These are phyloP conservation scores for Cosmia trapezina DNA, from an alignment of 2,888 invertebrate species.

Conservation along the genomic window DNA sequence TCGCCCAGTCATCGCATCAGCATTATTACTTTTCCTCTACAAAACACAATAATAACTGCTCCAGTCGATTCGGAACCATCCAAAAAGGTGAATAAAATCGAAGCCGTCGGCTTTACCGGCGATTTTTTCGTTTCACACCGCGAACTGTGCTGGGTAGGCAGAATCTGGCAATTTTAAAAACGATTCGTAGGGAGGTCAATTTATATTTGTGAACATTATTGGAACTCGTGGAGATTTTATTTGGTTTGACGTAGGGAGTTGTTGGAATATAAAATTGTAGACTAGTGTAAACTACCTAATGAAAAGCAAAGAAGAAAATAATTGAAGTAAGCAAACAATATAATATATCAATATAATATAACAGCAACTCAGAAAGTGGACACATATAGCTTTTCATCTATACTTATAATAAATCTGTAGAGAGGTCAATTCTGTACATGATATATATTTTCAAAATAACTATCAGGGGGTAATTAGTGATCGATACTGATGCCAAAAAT, in stretches of 20 bases:
- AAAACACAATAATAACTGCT: constrained; percentile 66
- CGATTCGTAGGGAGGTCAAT: constrained; percentile 70
- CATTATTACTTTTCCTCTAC: constrained; percentile 67
- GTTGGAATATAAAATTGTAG: constrained; percentile 29
- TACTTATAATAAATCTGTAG: too few relatives aligned
- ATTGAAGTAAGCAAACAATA: too few relatives aligned
- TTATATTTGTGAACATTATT: constrained; percentile 70
- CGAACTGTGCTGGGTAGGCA: constrained; percentile 71
- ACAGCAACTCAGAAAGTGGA: too few relatives aligned
- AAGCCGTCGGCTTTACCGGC: constrained; percentile 74
- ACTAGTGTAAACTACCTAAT: neutral
- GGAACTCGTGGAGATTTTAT: constrained; percentile 64
- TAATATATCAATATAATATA: too few relatives aligned
- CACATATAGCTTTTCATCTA: too few relatives aligned
- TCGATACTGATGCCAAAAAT: too few relatives aligned
- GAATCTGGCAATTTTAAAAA: constrained; percentile 75
- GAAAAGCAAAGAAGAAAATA: too few relatives aligned
- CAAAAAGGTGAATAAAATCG: constrained; percentile 68
- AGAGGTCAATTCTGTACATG: too few relatives aligned
- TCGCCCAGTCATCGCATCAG: constrained; percentile 54
- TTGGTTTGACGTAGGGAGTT: constrained; percentile 50
- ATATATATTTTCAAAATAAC: too few relatives aligned
- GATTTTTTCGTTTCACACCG: constrained; percentile 69
- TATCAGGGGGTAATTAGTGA: too few relatives aligned
- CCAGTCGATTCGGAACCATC: constrained; percentile 58